Base-by-base conservation (phyloP, 2,888 invertebrate species). In the Phytoseiulus persimilis region DNA sequence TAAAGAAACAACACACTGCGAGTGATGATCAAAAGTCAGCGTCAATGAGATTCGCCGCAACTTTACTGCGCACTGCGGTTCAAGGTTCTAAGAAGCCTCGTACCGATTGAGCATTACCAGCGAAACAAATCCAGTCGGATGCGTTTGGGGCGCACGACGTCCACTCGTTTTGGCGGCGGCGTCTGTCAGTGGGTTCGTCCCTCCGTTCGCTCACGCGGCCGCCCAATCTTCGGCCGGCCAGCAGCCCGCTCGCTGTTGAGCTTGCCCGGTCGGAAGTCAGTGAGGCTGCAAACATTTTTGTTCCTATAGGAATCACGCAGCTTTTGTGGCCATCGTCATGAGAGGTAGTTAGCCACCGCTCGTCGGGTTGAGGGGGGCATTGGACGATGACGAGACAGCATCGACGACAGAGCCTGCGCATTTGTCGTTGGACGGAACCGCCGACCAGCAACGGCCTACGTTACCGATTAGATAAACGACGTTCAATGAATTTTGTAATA, bases 401-500 rank as follows among this genome's bases (percentile, higher is more conserved):
- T 39, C 39, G 39, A 65, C 65, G 65, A 65, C 65, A 65, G 18
- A 65, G 65, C 65, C 65, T 65, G 65, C 65, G 65, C 28, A 18
- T 65, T 65, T 28, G 65, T 23, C 65, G 65, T 28, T 18, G 65
- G 65, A 23, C 65, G 65, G 23, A 65, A 28, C 65, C 65, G 28
- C 65, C 65, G 18, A 65, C 65, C 65, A 65, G 18, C 65, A 65
- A 65, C 65, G 65, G 65, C 65, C 65, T 28, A 65, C 65, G 28
- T 65, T 65, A 65, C 65, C 65, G 65, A 65, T 65, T 65, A 65
- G 65, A 65, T 65, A 65, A 65, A 65, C 65, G 65, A 65, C 65
- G 65, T 28, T 65, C 65, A 65, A 65, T 65, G 65, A 65, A 65
- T 65, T 65, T 65, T 65, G 65, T 65, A 65, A 65, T 65, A 65